Conservation (phyloP, 1,140 invertebrate species). For the Berghia stephanieae region DNA sequence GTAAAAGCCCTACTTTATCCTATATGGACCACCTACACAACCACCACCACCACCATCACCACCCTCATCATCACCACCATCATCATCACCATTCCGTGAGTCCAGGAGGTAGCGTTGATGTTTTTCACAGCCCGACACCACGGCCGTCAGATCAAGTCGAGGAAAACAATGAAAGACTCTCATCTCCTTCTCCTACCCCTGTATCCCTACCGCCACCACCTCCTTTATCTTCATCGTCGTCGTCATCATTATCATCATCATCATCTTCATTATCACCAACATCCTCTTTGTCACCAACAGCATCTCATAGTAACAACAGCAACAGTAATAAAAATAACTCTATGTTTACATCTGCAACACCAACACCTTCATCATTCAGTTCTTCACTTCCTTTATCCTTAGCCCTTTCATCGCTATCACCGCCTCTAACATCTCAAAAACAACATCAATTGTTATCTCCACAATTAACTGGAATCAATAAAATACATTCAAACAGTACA, state of each 20-base stretch:
- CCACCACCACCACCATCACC: background rate
- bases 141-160: constrained; percentile 24
- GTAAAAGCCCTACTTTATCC: too few species aligned
- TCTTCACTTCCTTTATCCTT: too few species aligned
- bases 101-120: constrained; percentile 1
- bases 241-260: background rate
- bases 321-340: too few species aligned
- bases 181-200: background rate
- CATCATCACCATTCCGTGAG: background rate
- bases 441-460: too few species aligned
- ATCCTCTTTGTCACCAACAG: background rate
- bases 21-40: too few species aligned
- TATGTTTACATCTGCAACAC: too few species aligned
- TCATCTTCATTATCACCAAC: background rate
- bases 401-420: too few species aligned
- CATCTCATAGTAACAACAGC: too few species aligned
- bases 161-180: background rate
- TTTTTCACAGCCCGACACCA: constrained; percentile 21
- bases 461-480: too few species aligned
- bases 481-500: too few species aligned
- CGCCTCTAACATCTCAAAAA: too few species aligned
- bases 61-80: background rate
- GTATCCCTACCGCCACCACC: background rate
- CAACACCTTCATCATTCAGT: too few species aligned
- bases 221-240: background rate